Evolutionary conservation across 2,797 vertebrate genomes (phyloP).

Genomic region (Bovichtus diacanthus): DNA sequence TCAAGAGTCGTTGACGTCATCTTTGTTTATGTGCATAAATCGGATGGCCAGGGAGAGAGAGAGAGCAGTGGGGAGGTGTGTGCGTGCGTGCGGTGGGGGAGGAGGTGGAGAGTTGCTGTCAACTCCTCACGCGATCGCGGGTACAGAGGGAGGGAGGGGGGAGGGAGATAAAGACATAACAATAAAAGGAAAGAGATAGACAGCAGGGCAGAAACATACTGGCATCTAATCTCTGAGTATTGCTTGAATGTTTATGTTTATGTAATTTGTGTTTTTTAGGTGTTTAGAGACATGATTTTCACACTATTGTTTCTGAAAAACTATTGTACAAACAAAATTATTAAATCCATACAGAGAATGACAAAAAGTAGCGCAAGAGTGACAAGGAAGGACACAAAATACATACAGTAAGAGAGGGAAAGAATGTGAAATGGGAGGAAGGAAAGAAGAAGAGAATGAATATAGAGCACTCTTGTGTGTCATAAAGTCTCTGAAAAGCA

Average conservation of each 20-base stretch:
- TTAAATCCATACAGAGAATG: background rate
- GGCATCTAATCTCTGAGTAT: background rate
- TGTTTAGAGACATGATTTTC: background rate
- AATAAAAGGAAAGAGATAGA: slow-evolving; percentile 20
- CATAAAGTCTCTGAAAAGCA: background rate
- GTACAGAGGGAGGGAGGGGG: slow-evolving; percentile 32
- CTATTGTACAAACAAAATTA: background rate
- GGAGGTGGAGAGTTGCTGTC: slow-evolving; percentile 22
- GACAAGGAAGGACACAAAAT: background rate
- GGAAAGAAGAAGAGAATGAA: background rate
- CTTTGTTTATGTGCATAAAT: slow-evolving; percentile 75
- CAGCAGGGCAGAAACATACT: background rate
- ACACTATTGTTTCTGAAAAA: background rate
- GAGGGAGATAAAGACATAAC: slow-evolving; percentile 39
- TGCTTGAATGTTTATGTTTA: background rate
- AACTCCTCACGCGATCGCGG: slow-evolving; percentile 62
- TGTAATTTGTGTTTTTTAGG: background rate
- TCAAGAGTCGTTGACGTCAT: slow-evolving; percentile 66
- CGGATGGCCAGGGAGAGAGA: slow-evolving; percentile 31
- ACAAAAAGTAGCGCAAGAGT: background rate
- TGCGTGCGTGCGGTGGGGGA: slow-evolving; percentile 1
- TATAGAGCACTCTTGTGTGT: background rate
- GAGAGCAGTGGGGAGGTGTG: slow-evolving; percentile 13
- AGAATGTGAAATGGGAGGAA: background rate
- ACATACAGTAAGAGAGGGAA: background rate